These are phyloP conservation scores for Argyresthia albistria DNA, from an alignment of 2,888 invertebrate species.

Conservation along the genomic window DNA sequence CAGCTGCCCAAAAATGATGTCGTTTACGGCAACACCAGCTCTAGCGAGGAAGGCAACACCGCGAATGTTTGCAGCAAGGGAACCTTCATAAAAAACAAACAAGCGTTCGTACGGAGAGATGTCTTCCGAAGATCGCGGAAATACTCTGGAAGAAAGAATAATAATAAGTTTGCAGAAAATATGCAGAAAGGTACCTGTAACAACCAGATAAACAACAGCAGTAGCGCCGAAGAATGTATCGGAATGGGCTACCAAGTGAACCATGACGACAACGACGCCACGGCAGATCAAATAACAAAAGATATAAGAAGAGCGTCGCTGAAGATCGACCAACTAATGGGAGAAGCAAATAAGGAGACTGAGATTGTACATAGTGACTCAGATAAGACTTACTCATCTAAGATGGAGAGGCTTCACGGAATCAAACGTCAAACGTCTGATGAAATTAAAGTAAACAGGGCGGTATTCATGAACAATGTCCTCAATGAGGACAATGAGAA, in stretches of 20 bases:
- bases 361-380: slow-evolving; percentile 41
- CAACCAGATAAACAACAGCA: slow-evolving; percentile 49
- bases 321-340: slow-evolving; percentile 69
- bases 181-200: slow-evolving; percentile 33
- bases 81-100: slow-evolving; percentile 73
- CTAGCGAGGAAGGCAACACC: slow-evolving; percentile 64
- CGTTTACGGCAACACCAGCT: slow-evolving; percentile 61
- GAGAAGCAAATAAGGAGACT: slow-evolving; percentile 48
- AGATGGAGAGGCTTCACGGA: slow-evolving; percentile 72
- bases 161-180: slow-evolving; percentile 42
- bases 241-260: slow-evolving; percentile 66
- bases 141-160: slow-evolving; percentile 61
- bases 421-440: slow-evolving; percentile 63
- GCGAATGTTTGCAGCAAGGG: slow-evolving; percentile 52
- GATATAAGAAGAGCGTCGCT: slow-evolving; percentile 70
- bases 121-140: slow-evolving; percentile 65
- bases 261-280: slow-evolving; percentile 69
- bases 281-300: slow-evolving; percentile 67
- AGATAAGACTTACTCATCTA: slow-evolving; percentile 64
- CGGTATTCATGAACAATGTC: slow-evolving; percentile 55
- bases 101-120: slow-evolving; percentile 63
- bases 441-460: slow-evolving; percentile 61
- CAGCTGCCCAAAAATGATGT: slow-evolving; percentile 61
- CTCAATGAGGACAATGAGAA: slow-evolving; percentile 58
- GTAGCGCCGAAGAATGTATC: slow-evolving; percentile 60